A percentile compares a stretch with the other conserved stretches of the same genome.
Evolutionary conservation across 2,797 vertebrate species (phyloP).

Genomic region (Phrynocephalus vlangalii): DNA sequence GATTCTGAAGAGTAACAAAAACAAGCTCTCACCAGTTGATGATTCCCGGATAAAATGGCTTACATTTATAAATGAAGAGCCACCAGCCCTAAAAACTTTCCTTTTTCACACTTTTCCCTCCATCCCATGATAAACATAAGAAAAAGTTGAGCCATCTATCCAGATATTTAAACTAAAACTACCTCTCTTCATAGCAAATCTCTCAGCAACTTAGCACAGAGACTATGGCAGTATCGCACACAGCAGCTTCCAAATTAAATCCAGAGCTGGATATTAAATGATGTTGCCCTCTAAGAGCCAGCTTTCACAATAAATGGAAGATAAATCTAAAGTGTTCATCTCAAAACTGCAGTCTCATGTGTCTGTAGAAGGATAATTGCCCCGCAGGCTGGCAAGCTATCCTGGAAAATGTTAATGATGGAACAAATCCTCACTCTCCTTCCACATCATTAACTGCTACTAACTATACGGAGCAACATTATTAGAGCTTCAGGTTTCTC

Average conservation of each 20-base stretch:
- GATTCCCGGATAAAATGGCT: background rate
- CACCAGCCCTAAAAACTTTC: background rate
- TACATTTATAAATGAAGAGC: background rate
- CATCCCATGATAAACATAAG: background rate
- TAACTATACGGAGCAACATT: slow-evolving; percentile 35
- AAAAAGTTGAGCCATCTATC: background rate
- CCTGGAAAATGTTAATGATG: slow-evolving; percentile 58
- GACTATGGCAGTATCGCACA: background rate
- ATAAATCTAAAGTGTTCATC: slow-evolving; percentile 28
- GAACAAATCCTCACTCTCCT: slow-evolving; percentile 56
- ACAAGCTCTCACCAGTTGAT: background rate
- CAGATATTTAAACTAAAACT: background rate
- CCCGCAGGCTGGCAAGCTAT: slow-evolving; percentile 39
- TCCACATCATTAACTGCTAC: slow-evolving; percentile 46
- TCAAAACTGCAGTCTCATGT: background rate
- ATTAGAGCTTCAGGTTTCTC: slow-evolving; percentile 48
- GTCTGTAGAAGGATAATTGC: slow-evolving; percentile 22
- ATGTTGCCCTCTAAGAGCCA: background rate
- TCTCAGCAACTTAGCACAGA: background rate
- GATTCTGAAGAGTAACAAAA: background rate
- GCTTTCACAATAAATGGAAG: slow-evolving; percentile 41
- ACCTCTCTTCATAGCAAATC: background rate
- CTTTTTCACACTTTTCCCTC: background rate
- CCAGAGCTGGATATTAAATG: background rate
- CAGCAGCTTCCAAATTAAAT: background rate